phyloP scores from a whole-genome alignment of 2,888 invertebrate genomes.

The Orthonychiurus folsomi region DNA sequence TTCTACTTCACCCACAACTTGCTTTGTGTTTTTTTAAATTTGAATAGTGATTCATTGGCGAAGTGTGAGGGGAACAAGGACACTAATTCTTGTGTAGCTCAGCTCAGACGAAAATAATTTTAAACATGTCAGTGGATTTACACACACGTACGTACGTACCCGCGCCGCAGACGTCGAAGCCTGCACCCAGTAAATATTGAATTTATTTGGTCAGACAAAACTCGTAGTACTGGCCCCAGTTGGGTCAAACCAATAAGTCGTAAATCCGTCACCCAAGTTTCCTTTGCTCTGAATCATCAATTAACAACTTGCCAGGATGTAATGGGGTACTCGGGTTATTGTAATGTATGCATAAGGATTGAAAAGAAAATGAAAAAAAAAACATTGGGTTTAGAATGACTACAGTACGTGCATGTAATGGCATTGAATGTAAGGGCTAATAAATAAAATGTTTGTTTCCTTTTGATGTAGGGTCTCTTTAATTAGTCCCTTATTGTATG shows the following conservation, averaged over 20 bases:
- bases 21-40: neutral
- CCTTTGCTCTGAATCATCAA: neutral
- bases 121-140: too few species aligned
- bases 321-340: too few species aligned
- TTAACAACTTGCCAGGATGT: neutral
- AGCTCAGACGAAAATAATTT: too few species aligned
- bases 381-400: neutral
- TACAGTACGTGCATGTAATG: neutral
- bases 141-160: too few species aligned
- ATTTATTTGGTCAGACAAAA: neutral
- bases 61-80: neutral
- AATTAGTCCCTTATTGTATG: neutral
- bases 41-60: neutral
- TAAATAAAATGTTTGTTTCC: neutral
- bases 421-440: neutral
- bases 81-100: neutral
- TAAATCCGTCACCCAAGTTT: neutral
- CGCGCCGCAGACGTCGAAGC: too few species aligned
- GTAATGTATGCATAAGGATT: neutral
- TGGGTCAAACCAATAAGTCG: neutral
- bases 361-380: neutral
- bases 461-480: neutral
- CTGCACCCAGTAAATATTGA: neutral
- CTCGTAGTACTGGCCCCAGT: neutral
- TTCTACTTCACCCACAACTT: neutral